Evolutionary conservation across 2,797 vertebrate genomes (phyloP).

Genomic region (Hirundo rustica): DNA sequence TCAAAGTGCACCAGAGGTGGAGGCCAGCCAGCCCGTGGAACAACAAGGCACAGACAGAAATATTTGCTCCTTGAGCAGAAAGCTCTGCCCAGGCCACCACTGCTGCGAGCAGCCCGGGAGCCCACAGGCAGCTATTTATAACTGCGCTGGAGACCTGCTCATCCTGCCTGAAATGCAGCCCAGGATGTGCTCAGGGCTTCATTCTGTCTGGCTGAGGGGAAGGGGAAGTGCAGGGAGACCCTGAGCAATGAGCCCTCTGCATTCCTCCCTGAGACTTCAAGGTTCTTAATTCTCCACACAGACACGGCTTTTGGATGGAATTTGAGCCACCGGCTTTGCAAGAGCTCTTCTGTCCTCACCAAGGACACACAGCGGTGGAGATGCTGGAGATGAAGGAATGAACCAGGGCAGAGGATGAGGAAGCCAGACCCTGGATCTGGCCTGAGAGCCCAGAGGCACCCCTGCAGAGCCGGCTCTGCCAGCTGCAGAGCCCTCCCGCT

Average conservation of each 20-base stretch:
- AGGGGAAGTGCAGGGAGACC: background rate
- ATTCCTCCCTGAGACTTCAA: fast-evolving
- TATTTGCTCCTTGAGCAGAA: background rate
- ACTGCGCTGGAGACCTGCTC: background rate
- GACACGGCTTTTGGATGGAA: background rate
- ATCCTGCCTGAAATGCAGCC: background rate
- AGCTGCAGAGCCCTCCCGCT: background rate
- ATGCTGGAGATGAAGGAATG: background rate
- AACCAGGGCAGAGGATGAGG: background rate
- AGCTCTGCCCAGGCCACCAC: background rate
- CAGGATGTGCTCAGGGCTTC: background rate
- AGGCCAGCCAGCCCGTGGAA: background rate
- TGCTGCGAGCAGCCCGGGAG: background rate
- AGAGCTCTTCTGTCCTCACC: background rate
- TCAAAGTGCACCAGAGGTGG: slow-evolving; percentile 26
- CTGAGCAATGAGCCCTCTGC: background rate
- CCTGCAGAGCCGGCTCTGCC: background rate
- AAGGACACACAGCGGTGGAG: background rate
- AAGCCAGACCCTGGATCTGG: background rate
- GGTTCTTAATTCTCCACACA: background rate
- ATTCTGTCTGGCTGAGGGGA: background rate
- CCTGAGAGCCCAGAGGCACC: background rate
- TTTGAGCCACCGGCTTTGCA: background rate
- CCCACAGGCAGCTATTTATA: background rate
- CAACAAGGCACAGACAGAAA: background rate